These are phyloP conservation scores for Psammodynastes pulverulentus DNA, from an alignment of 2,113 vertebrate genomes.

Conservation along the genomic window DNA sequence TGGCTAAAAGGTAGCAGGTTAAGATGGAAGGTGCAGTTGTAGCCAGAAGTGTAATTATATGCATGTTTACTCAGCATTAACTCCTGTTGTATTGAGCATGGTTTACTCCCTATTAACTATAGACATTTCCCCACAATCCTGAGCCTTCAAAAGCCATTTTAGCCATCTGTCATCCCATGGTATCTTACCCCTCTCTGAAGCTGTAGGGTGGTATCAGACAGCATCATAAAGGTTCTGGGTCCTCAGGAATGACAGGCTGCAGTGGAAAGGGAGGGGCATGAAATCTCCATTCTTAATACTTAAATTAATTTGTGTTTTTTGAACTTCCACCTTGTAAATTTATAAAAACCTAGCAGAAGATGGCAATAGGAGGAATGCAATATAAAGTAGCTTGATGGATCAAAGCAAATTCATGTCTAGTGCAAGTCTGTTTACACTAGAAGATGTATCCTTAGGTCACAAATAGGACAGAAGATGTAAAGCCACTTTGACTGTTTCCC, in stretches of 20 bases:
- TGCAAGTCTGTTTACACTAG: neutral
- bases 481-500: neutral
- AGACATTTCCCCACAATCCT: neutral
- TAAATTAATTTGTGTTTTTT: neutral
- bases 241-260: neutral
- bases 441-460: neutral
- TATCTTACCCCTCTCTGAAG: neutral
- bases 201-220: neutral
- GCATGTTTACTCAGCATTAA: neutral
- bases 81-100: neutral
- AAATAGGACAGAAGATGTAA: neutral
- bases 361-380: neutral
- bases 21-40: neutral
- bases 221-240: neutral
- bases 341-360: neutral
- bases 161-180: neutral
- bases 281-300: neutral
- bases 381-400: neutral
- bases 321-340: neutral
- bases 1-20: neutral
- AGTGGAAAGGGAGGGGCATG: neutral
- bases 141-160: neutral
- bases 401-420: neutral
- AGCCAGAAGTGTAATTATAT: neutral
- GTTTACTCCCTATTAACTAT: neutral